A percentile compares a stretch with the other conserved stretches of the same genome.
phyloP scores from a whole-genome alignment of 2,888 invertebrate genomes.

The Drosophila helvetica region DNA sequence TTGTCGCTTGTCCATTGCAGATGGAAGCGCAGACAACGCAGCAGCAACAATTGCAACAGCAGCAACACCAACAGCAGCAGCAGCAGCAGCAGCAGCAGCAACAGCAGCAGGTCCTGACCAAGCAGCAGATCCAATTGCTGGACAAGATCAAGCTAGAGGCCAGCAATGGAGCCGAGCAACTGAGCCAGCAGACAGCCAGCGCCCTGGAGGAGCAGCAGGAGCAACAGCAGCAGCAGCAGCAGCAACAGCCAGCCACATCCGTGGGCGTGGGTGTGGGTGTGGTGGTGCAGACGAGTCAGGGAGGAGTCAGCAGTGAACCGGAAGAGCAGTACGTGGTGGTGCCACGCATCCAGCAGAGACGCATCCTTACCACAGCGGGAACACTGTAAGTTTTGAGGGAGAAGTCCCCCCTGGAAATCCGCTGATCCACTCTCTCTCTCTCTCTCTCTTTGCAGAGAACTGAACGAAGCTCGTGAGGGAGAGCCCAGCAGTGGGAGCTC shows the following conservation, averaged over 20 bases:
- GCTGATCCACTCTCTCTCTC: background rate
- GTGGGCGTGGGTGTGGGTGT: conserved; percentile 70
- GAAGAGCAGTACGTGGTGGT: conserved; percentile 66
- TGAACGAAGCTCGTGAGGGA: conserved; percentile 78
- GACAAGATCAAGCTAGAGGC: conserved; percentile 79
- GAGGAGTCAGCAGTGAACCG: conserved; percentile 44
- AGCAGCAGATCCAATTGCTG: conserved; percentile 74
- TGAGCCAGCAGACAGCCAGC: conserved; percentile 48
- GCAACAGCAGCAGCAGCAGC: conserved; percentile 62
- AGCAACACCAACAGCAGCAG: conserved; percentile 67
- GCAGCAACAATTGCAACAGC: conserved; percentile 68
- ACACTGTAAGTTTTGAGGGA: conserved; percentile 77
- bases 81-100: conserved; percentile 62
- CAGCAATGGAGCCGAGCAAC: conserved; percentile 65
- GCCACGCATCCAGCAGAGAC: conserved; percentile 77
- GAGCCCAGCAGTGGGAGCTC: conserved; percentile 71
- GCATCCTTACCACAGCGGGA: conserved; percentile 83
- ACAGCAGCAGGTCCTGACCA: conserved; percentile 67
- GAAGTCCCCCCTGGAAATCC: background rate
- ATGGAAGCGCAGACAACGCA: conserved; percentile 82
- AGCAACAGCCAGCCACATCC: conserved; percentile 58
- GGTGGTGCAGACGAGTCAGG: conserved; percentile 63
- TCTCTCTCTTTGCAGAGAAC: conserved; percentile 64
- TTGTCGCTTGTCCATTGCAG: conserved; percentile 79
- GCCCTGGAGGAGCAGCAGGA: conserved; percentile 69